Evolutionary conservation across 1,140 invertebrate species (phyloP), one percentile per base, ranked within the genome.

Genomic region (Holcopasites calliopsidis): DNA sequence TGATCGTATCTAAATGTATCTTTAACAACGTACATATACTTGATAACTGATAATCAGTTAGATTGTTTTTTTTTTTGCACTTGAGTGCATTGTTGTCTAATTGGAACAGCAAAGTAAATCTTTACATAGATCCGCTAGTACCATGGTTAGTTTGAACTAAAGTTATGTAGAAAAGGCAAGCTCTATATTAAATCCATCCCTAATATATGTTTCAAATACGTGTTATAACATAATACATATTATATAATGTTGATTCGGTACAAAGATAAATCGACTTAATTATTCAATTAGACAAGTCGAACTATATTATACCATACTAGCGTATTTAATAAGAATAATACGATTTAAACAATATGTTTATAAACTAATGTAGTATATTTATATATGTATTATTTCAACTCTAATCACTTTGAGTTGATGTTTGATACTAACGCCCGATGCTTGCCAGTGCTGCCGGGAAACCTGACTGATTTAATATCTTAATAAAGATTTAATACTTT

Each of bases 171-270:
- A 33, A 68, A 66, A 77, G 54, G 68, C 80, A 81, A 49, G 80
- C 80, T 82, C 80, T 61, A 82, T 82, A 82, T 82, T 82, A 82
- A 82, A 73, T 82, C 68, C 40, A 77, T 50, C 58, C 64, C 68
- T 81, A n/a, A 81, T 66, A 77, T 61, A 57, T 66, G 57, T 81
- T 11, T 66, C 61, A 54, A 71, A 21, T 58, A 21, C 31, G 38
- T 66, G 23, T 68, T 18, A 40, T 33, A 21, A 57, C 42, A 47
- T 35, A 55, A 38, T 11, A 64, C 18, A 64, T 49, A 64, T 21
- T n/a, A 31, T n/a, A 6, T 31, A 47, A 31, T n/a, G 57, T 75
- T 35, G 57, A 58, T 47, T 66, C 23, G 16, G 16, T 54, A 11
- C 38, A 10, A 58, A 52, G 35, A 57, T 74, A 28, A 68, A 57